phyloP scores from a whole-genome alignment of 2,797 vertebrate genomes.

The Esox masquinongy region DNA sequence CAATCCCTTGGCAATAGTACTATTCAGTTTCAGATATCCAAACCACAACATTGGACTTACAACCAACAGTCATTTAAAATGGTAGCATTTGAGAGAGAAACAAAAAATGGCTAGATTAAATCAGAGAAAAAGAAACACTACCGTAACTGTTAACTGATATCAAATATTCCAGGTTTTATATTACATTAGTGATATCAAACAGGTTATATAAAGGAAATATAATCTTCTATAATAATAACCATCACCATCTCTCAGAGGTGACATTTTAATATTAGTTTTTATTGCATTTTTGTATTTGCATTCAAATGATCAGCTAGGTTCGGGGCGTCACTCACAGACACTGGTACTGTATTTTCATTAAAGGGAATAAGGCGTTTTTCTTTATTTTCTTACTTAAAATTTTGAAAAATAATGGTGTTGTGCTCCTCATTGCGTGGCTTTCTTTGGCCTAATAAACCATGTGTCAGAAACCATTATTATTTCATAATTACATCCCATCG shows the following conservation, averaged over 20 bases:
- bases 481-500: conserved; percentile 49
- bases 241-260: conserved; percentile 15
- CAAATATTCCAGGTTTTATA: background rate
- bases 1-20: no score
- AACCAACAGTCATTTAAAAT: no score
- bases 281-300: conserved; percentile 35
- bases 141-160: conserved; percentile 5
- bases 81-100: background rate
- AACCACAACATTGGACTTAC: no score
- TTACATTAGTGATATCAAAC: background rate
- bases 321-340: conserved; percentile 10
- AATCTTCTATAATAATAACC: background rate
- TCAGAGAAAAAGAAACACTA: background rate
- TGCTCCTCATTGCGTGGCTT: background rate
- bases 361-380: conserved; percentile 9
- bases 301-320: conserved; percentile 17
- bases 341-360: conserved; percentile 8
- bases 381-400: background rate
- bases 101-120: background rate
- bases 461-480: conserved; percentile 48
- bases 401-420: background rate
- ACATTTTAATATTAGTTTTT: conserved; percentile 29
- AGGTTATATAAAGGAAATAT: background rate
- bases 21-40: no score
- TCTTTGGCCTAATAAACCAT: conserved; percentile 36